Base-by-base conservation (phyloP, 2,888 invertebrate genomes). In the Subacronicta megacephala region DNA sequence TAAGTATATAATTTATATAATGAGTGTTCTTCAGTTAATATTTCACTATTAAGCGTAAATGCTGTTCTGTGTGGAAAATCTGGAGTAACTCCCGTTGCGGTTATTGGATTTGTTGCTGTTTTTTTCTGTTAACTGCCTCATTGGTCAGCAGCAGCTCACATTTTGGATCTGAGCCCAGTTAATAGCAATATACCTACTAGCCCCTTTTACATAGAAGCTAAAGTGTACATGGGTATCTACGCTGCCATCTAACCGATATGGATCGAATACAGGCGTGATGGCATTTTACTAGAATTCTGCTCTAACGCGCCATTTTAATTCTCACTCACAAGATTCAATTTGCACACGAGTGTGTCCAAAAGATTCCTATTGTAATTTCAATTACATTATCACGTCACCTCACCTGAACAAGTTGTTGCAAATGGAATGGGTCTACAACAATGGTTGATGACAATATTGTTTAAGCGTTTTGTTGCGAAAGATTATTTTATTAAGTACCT, bases 11-110 rank as follows among this genome's bases (percentile, higher is more conserved):
- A 67, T 68, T 59, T 61, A 38, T 20, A 57, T 64, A 66, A 76
- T 59, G 29, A 55, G 41, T 42, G 42, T 42, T 66, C 58, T 68
- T 66, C 71, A 45, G 36, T 41, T 60, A 58, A 71, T 64, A 58
- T 47, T 59, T 56, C 16, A 50, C 37, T 57, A 65, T 65, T 72
- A 55, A 62, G 37, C 35, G 54, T 73, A 64, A 61, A 63, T 31
- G 44, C 13, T 45, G 23, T 40, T 52, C 35, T 31, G 31, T n/a
- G 31, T 31, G 31, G 13, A 17, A 51, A 58, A 50, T 50, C 35
- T 67, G 23, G 12, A 16, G 18, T 18, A 33, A 52, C 31, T 70
- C 53, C n/a, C 12, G 13, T 63, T 58, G 12, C 16, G 7, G 62
- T 55, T 2, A 1, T 29, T n/a, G 26, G 0, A 16, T 70, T 68